Conservation (phyloP, 2,797 vertebrate genomes). For the Scolopax bukidnonensis region DNA sequence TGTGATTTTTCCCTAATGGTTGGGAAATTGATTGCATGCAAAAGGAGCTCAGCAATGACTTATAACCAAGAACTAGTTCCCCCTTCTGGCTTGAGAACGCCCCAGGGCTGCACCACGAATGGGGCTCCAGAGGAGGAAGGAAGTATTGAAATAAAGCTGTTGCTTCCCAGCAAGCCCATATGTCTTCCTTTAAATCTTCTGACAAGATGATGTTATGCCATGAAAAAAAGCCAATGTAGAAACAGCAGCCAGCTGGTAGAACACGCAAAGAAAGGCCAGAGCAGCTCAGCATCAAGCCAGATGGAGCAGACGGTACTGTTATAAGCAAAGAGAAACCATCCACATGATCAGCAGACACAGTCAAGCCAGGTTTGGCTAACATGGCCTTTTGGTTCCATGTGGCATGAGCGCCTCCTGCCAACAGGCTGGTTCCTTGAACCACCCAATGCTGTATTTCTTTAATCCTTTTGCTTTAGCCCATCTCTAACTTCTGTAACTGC, state of each 20-base stretch:
- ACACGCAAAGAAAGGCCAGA: background rate
- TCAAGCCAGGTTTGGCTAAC: background rate
- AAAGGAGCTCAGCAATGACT: background rate
- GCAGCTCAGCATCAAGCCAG: background rate
- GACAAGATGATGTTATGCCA: no score
- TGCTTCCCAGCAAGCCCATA: background rate
- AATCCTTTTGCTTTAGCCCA: background rate
- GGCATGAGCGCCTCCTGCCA: background rate
- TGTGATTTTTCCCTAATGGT: background rate
- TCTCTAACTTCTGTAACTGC: background rate
- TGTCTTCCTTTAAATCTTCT: background rate
- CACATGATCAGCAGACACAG: background rate
- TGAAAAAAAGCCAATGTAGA: background rate
- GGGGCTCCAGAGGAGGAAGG: background rate
- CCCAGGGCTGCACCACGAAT: background rate
- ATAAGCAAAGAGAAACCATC: background rate
- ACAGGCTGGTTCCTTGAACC: background rate
- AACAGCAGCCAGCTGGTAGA: background rate
- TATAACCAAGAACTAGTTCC: background rate
- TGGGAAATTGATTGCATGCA: background rate
- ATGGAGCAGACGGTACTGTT: background rate
- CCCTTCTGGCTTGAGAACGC: background rate
- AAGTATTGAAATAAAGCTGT: background rate
- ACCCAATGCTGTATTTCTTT: background rate
- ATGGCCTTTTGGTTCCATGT: fast-evolving